Percentiles rank a stretch among this genome's conserved stretches.
phyloP scores from a whole-genome alignment of 2,888 invertebrate species.

The Pomacea canaliculata region DNA sequence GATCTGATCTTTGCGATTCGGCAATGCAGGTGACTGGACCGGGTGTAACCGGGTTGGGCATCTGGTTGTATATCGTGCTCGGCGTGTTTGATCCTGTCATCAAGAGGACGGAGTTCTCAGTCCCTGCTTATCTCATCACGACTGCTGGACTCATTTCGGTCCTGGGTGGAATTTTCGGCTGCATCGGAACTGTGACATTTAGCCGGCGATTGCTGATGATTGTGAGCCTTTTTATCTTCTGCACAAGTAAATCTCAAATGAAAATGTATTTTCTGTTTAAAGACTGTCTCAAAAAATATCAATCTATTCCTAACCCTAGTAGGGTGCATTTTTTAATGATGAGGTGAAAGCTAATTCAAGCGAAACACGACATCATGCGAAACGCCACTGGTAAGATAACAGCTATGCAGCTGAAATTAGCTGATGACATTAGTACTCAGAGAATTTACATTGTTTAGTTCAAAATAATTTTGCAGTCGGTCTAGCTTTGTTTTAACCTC shows the following conservation, averaged over 20 bases:
- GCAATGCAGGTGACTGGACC: slow-evolving; percentile 22
- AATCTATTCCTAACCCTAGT: background rate
- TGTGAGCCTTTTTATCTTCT: slow-evolving; percentile 7
- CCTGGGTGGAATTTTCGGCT: slow-evolving; percentile 25
- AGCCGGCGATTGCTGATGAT: slow-evolving; percentile 16
- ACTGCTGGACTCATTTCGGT: slow-evolving; percentile 25
- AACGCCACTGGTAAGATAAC: too few relatives aligned
- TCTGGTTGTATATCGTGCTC: slow-evolving; percentile 15
- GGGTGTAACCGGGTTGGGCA: slow-evolving; percentile 17
- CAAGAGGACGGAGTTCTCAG: slow-evolving; percentile 5
- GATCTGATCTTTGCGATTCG: too few relatives aligned
- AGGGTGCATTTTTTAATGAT: background rate
- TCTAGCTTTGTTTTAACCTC: too few relatives aligned
- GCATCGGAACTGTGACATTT: slow-evolving; percentile 19
- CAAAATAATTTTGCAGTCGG: too few relatives aligned
- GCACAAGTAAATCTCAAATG: background rate
- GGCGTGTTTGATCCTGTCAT: slow-evolving; percentile 19
- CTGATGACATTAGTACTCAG: too few relatives aligned
- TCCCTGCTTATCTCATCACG: slow-evolving; percentile 22
- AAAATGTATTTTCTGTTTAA: background rate
- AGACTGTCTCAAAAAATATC: background rate
- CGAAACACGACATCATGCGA: too few relatives aligned
- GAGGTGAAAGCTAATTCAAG: too few relatives aligned
- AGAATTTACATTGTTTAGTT: too few relatives aligned
- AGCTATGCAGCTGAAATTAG: too few relatives aligned